Percentiles rank a stretch among this genome's conserved stretches.
Conservation (phyloP, 2,113 vertebrate species). For the Corvus hawaiiensis region DNA sequence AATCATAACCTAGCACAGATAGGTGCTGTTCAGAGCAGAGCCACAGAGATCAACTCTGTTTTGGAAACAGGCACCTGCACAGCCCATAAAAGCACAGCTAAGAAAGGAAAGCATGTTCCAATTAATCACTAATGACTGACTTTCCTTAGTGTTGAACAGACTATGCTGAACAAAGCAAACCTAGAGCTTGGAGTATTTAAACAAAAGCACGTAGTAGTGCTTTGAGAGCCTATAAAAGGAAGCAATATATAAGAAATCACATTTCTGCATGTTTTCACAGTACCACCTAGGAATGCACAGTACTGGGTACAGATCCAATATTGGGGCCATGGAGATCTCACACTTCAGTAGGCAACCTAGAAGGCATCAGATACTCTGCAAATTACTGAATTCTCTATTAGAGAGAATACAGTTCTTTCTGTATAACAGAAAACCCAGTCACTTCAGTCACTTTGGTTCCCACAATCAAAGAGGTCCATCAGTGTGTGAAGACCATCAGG, state of each 20-base stretch:
- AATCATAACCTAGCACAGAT: neutral
- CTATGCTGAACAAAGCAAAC: neutral
- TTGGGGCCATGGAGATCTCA: rapidly evolving
- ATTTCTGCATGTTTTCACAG: neutral
- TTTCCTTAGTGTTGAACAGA: neutral
- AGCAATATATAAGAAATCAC: neutral
- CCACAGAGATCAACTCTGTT: neutral
- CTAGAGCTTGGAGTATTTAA: neutral
- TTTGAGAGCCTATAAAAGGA: neutral
- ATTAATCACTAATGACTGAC: neutral
- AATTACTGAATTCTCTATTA: neutral
- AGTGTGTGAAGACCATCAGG: neutral
- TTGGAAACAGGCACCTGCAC: neutral
- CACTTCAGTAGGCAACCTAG: neutral
- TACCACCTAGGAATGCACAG: neutral
- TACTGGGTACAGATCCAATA: neutral
- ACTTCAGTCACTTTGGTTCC: neutral
- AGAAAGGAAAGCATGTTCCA: neutral
- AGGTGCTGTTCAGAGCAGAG: neutral
- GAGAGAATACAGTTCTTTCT: neutral
- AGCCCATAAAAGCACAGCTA: neutral
- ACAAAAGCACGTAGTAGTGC: neutral
- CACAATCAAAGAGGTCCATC: neutral
- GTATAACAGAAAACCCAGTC: neutral
- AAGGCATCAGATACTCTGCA: neutral